Evolutionary conservation across 1,140 invertebrate species (phyloP).

Genomic region (Planococcus citri): DNA sequence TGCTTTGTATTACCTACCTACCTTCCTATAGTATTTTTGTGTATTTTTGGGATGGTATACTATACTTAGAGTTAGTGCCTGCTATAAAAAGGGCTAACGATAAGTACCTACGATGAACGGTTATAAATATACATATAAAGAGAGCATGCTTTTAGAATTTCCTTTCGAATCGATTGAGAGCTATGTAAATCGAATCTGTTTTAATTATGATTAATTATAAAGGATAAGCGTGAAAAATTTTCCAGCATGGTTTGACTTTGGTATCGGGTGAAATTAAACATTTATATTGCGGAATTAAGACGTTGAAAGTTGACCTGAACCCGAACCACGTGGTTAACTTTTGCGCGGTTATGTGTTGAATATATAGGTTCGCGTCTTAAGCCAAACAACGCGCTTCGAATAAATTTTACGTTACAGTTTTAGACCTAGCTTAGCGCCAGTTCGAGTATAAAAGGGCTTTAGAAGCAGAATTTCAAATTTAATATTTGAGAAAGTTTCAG

Average conservation of each 20-base stretch:
- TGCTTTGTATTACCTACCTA: too few relatives aligned
- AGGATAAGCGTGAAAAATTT: background rate
- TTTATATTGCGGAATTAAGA: slow-evolving; percentile 3
- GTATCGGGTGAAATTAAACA: background rate
- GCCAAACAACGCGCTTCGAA: background rate
- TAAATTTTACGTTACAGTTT: background rate
- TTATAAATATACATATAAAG: too few relatives aligned
- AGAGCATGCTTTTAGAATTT: too few relatives aligned
- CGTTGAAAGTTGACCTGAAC: background rate
- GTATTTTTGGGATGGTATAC: too few relatives aligned
- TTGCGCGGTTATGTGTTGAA: too few relatives aligned
- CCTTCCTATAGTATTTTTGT: too few relatives aligned
- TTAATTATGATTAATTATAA: background rate
- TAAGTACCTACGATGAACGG: too few relatives aligned
- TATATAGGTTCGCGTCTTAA: background rate
- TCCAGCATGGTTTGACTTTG: background rate
- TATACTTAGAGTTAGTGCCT: too few relatives aligned
- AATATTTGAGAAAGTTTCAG: background rate
- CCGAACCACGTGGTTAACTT: background rate
- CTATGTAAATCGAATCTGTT: background rate
- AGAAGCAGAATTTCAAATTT: background rate
- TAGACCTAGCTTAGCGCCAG: background rate
- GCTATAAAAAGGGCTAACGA: too few relatives aligned
- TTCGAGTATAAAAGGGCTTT: background rate
- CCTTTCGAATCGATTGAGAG: too few relatives aligned